Evolutionary conservation across 2,113 vertebrate species (phyloP).

Genomic region (Eira barbara): DNA sequence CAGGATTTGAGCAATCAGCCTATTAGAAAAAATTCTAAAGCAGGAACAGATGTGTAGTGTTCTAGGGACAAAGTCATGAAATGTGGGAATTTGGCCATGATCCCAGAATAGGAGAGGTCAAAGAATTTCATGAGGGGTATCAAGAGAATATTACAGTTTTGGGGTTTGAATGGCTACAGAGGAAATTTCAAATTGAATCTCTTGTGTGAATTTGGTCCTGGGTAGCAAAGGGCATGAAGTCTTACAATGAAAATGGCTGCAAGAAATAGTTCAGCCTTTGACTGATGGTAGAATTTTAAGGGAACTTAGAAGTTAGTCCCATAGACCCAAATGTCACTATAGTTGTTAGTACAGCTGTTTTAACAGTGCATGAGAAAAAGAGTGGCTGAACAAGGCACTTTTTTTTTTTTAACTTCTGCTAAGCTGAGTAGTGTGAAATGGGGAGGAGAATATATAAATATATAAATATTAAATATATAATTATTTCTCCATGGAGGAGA

Average conservation of each 20-base stretch:
- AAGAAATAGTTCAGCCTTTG: conserved; percentile 28
- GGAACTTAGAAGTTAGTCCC: not conserved
- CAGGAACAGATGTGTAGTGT: conserved; percentile 61
- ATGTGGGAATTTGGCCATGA: conserved; percentile 49
- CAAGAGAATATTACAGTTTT: not conserved
- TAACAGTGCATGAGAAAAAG: not conserved
- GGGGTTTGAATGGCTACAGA: conserved; percentile 18
- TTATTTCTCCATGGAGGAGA: not conserved
- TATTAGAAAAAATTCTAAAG: conserved; percentile 44
- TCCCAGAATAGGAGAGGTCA: conserved; percentile 41
- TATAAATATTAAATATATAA: too few relatives aligned
- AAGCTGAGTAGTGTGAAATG: not conserved
- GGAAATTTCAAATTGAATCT: not conserved
- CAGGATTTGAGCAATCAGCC: conserved; percentile 44
- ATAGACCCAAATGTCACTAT: not conserved
- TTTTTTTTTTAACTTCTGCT: not conserved
- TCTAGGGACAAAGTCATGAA: conserved; percentile 52
- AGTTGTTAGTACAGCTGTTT: not conserved
- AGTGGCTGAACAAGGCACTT: not conserved
- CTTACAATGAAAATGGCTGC: not conserved
- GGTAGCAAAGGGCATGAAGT: not conserved
- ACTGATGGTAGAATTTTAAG: conserved; percentile 23
- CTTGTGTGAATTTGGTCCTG: not conserved
- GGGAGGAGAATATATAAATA: too few relatives aligned
- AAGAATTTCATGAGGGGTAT: not conserved